Percentiles rank a stretch among this genome's conserved stretches.
Evolutionary conservation across 1,140 invertebrate genomes (phyloP).

Genomic region (Drosophila setifemur): DNA sequence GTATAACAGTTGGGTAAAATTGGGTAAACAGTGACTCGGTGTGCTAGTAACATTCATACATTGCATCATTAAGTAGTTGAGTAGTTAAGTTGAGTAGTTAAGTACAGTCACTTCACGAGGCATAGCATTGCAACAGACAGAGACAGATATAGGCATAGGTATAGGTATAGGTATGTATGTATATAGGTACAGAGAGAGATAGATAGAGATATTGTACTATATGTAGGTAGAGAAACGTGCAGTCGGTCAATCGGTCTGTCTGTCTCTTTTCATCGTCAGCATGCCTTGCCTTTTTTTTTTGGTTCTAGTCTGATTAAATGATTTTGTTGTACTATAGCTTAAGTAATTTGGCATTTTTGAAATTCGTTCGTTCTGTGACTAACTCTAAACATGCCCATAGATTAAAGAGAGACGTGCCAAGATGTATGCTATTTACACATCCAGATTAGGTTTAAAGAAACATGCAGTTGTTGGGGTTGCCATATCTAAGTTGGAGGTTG

Average conservation of each 20-base stretch:
- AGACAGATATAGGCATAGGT: slow-evolving; percentile 39
- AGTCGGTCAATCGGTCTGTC: slow-evolving; percentile 26
- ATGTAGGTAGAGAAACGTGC: slow-evolving; percentile 24
- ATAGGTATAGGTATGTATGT: no score
- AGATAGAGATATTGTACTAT: background rate
- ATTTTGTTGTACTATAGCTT: no score
- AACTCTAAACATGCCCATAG: slow-evolving; percentile 58
- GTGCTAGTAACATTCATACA: slow-evolving; percentile 45
- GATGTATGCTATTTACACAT: slow-evolving; percentile 43
- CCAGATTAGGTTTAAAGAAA: slow-evolving; percentile 44
- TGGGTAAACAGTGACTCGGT: slow-evolving; percentile 55
- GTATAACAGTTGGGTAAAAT: slow-evolving; percentile 40
- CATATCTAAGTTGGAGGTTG: slow-evolving; percentile 43
- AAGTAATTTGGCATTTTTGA: background rate
- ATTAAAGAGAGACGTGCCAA: slow-evolving; percentile 44
- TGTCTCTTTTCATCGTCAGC: slow-evolving; percentile 6
- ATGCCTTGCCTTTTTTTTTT: slow-evolving; percentile 8
- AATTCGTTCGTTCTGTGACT: slow-evolving; percentile 47
- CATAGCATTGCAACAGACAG: slow-evolving; percentile 33
- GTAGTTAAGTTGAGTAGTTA: background rate
- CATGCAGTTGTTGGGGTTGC: slow-evolving; percentile 57
- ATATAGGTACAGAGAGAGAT: background rate
- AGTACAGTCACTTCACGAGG: slow-evolving; percentile 27
- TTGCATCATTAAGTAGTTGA: slow-evolving; percentile 10
- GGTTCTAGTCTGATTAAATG: no score